Percentiles rank a stretch among this genome's conserved stretches.
These are phyloP conservation scores for Erebia ligea DNA, from an alignment of 2,888 invertebrate species.

Conservation along the genomic window DNA sequence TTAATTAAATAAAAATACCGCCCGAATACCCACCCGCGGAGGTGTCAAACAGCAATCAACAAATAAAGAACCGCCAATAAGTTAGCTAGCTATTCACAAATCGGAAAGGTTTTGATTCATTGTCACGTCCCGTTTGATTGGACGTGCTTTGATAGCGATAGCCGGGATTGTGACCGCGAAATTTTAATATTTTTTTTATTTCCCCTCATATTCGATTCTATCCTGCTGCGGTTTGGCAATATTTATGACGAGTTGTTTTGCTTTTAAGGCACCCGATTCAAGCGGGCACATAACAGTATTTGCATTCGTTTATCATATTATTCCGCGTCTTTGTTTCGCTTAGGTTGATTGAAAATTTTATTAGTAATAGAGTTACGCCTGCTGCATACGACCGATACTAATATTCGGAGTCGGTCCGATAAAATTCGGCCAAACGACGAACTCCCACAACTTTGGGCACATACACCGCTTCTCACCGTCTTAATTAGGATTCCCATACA, in stretches of 20 bases:
- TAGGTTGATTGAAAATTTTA: background rate
- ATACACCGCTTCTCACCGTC: no score
- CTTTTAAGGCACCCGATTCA: slow-evolving; percentile 56
- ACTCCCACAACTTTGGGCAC: no score
- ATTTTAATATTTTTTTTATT: slow-evolving; percentile 74
- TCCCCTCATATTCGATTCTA: slow-evolving; percentile 74
- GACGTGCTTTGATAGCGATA: slow-evolving; percentile 82
- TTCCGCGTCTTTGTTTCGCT: slow-evolving; percentile 1
- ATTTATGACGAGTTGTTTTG: slow-evolving; percentile 73
- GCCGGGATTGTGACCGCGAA: slow-evolving; percentile 75
- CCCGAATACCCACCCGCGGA: slow-evolving; percentile 65
- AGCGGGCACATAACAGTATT: slow-evolving; percentile 48
- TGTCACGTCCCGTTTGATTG: slow-evolving; percentile 82
- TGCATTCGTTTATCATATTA: slow-evolving; percentile 56
- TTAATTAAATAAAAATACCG: slow-evolving; percentile 78
- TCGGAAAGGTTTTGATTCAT: slow-evolving; percentile 79
- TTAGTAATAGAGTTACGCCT: background rate
- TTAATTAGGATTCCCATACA: no score
- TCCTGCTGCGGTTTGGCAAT: slow-evolving; percentile 70
- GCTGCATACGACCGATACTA: background rate
- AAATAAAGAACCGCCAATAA: slow-evolving; percentile 80
- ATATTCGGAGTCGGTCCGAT: background rate
- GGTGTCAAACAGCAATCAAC: slow-evolving; percentile 78
- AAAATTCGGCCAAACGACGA: no score
- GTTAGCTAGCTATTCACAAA: slow-evolving; percentile 76